A percentile compares a stretch with the other conserved stretches of the same genome.
Conservation (phyloP, 1,140 invertebrate species). For the Metopolophium dirhodum region DNA sequence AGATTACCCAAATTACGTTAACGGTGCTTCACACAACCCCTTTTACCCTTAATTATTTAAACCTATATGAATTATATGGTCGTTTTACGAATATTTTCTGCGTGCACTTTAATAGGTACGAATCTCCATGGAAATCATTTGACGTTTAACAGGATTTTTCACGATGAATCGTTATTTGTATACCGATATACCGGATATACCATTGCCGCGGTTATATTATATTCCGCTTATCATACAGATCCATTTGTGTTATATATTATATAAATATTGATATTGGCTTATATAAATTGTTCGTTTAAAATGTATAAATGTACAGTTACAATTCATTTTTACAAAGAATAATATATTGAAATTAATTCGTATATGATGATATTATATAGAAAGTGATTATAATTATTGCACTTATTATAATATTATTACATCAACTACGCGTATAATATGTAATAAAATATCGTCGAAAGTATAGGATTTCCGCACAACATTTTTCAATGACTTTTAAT, state of each 20-base stretch:
- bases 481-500: not conserved
- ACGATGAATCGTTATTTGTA: not conserved
- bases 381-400: not conserved
- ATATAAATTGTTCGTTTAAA: not conserved
- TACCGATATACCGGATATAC: too few relatives aligned
- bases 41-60: slow-evolving; percentile 46
- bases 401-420: not conserved
- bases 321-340: not conserved
- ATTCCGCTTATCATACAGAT: not conserved
- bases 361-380: too few relatives aligned
- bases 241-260: not conserved
- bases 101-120: not conserved
- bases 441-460: not conserved
- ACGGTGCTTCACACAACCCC: slow-evolving; percentile 22
- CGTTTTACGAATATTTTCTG: not conserved
- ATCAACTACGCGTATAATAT: too few relatives aligned
- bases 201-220: too few relatives aligned
- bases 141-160: not conserved
- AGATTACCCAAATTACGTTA: slow-evolving; percentile 37
- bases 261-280: too few relatives aligned
- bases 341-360: not conserved
- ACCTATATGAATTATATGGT: slow-evolving; percentile 23
- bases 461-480: not conserved
- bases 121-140: not conserved
- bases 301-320: not conserved